A percentile compares a stretch with the other conserved stretches of the same genome.
Evolutionary conservation across 2,888 invertebrate species (phyloP).

Genomic region (Lasioglossum leucozonium): DNA sequence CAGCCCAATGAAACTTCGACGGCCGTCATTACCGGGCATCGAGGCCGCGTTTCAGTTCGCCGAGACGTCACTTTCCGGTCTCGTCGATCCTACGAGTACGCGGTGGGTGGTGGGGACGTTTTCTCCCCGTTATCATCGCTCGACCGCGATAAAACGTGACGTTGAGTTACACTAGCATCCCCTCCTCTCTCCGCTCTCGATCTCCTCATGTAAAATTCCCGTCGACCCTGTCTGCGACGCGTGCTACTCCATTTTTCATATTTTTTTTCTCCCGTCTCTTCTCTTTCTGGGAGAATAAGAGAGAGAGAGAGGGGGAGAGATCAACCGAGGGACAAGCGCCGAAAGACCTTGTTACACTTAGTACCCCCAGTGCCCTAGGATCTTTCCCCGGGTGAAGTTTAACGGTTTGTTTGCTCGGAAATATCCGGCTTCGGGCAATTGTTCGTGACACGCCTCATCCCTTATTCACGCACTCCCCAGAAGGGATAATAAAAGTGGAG

Average conservation of each 20-base stretch:
- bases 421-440: slow-evolving; percentile 14
- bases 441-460: slow-evolving; percentile 18
- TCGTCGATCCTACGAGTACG: slow-evolving; percentile 29
- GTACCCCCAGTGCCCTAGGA: not conserved
- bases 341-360: slow-evolving; percentile 4
- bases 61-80: slow-evolving; percentile 41
- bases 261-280: not conserved
- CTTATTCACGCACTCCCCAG: slow-evolving; percentile 18
- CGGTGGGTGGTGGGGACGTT: slow-evolving; percentile 24
- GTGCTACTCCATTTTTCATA: slow-evolving; percentile 12
- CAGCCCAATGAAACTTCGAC: slow-evolving; percentile 67
- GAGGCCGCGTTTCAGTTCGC: slow-evolving; percentile 12
- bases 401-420: slow-evolving; percentile 18
- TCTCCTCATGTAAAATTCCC: slow-evolving; percentile 10
- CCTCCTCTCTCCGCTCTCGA: not conserved
- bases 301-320: not conserved
- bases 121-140: slow-evolving; percentile 30
- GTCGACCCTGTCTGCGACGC: not conserved
- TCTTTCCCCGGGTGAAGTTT: not conserved
- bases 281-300: not conserved
- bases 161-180: slow-evolving; percentile 14
- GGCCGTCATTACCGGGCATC: slow-evolving; percentile 54
- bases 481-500: slow-evolving; percentile 13
- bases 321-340: not conserved
- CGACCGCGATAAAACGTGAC: slow-evolving; percentile 53